Evolutionary conservation across 1,140 invertebrate species (phyloP).

Genomic region (Drosophila lowei): DNA sequence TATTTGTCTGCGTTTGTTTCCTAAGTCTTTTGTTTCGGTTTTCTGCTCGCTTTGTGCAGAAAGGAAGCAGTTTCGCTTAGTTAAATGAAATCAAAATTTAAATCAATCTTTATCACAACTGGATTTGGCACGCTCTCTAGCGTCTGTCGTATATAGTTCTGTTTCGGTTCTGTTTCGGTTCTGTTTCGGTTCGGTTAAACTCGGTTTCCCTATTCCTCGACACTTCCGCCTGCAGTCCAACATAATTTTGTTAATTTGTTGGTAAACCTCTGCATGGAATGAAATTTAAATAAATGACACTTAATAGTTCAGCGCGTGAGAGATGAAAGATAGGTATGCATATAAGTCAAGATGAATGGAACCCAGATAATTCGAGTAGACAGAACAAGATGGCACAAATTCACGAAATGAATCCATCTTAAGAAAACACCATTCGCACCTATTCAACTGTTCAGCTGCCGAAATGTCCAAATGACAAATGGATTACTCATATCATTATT

Average conservation of each 20-base stretch:
- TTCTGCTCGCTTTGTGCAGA: constrained; percentile 36
- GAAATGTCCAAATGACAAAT: constrained; percentile 24
- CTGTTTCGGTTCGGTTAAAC: constrained; percentile 32
- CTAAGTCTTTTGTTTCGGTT: constrained; percentile 75
- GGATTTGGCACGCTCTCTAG: constrained; percentile 71
- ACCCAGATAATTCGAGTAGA: too few relatives aligned
- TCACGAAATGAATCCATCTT: too few relatives aligned
- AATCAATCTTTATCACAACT: constrained; percentile 75
- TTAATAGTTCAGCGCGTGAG: too few relatives aligned
- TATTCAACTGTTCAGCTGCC: not conserved
- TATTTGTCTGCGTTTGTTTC: constrained; percentile 61
- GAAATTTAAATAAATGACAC: too few relatives aligned
- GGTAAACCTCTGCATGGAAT: too few relatives aligned
- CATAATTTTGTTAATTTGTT: constrained; percentile 31
- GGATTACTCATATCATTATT: constrained; percentile 39
- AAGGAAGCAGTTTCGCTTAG: constrained; percentile 57
- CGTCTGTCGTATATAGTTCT: constrained; percentile 23
- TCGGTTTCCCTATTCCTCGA: constrained; percentile 39
- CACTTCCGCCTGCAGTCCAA: constrained; percentile 68
- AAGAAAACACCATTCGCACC: constrained; percentile 16
- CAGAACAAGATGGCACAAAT: too few relatives aligned
- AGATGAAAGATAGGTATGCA: too few relatives aligned
- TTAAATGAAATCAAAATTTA: constrained; percentile 49
- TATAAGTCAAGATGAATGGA: too few relatives aligned
- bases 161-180: constrained; percentile 38